Percentiles rank a stretch among this genome's conserved stretches.
phyloP scores from a whole-genome alignment of 2,797 vertebrate genomes.

The Hippocampus kuda region DNA sequence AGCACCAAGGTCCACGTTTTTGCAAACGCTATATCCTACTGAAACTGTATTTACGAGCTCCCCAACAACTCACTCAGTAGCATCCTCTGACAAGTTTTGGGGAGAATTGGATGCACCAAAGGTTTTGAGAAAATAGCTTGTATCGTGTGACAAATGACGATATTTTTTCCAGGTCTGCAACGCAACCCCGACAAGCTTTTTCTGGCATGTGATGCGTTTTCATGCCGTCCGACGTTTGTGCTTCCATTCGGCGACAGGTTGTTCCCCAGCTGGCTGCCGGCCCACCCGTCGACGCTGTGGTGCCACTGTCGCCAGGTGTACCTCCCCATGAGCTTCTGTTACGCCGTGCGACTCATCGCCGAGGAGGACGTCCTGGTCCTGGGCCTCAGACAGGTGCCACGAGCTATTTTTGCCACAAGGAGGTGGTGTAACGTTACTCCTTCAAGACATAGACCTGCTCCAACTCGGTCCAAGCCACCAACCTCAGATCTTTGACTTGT shows the following conservation, averaged over 20 bases:
- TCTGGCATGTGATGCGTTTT: neutral
- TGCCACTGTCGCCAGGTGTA: constrained; percentile 97
- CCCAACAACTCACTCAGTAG: too few species aligned
- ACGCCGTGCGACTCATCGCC: constrained; percentile 72
- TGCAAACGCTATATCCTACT: too few species aligned
- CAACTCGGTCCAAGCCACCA: neutral
- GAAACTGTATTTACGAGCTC: too few species aligned
- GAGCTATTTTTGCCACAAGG: constrained; percentile 18
- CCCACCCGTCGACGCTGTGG: constrained; percentile 87
- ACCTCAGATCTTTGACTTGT: neutral
- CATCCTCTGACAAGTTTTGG: too few species aligned
- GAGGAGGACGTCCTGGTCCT: constrained; percentile 75
- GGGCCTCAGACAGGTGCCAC: constrained; percentile 82
- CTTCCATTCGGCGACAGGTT: constrained; percentile 64
- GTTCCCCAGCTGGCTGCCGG: constrained; percentile 81
- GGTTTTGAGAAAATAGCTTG: neutral
- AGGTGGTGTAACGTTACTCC: constrained; percentile 1
- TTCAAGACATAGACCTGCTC: neutral
- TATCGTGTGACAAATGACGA: too few species aligned
- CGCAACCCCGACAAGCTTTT: neutral
- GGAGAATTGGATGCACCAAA: too few species aligned
- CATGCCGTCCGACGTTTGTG: neutral
- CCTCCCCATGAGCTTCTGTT: constrained; percentile 96
- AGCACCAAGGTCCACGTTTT: too few species aligned
- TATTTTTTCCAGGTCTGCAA: neutral